Percentiles rank a stretch among this genome's conserved stretches.
These are phyloP conservation scores for Patella ulyssiponensis DNA, from an alignment of 2,888 invertebrate genomes.

Conservation along the genomic window DNA sequence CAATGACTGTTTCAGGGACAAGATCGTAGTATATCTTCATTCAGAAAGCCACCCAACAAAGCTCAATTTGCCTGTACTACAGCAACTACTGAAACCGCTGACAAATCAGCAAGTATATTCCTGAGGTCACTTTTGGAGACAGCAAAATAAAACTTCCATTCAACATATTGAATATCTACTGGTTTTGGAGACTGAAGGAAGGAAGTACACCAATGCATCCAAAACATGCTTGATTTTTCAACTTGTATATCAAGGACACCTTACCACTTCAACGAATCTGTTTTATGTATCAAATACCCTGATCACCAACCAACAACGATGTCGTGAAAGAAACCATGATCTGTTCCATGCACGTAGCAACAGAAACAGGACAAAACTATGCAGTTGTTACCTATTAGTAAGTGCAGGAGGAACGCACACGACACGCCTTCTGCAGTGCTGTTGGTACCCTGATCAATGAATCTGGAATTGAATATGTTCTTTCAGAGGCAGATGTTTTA, in stretches of 20 bases:
- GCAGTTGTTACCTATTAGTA: conserved; percentile 33
- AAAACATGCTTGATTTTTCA: conserved; percentile 21
- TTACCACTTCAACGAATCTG: conserved; percentile 29
- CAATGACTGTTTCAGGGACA: neutral
- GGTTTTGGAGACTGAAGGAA: conserved; percentile 16
- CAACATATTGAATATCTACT: conserved; percentile 4
- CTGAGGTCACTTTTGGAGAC: neutral
- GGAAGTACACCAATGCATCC: conserved; percentile 28
- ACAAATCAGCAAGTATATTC: neutral
- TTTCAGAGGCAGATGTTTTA: conserved; percentile 32
- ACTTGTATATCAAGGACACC: conserved; percentile 17
- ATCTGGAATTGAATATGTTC: conserved; percentile 23
- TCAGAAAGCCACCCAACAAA: neutral
- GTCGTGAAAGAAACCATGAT: conserved; percentile 25
- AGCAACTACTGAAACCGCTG: neutral
- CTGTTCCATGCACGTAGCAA: conserved; percentile 24
- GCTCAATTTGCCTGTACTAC: neutral
- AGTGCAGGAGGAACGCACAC: neutral
- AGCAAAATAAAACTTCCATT: neutral
- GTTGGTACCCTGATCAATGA: conserved; percentile 29
- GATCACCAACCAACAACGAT: conserved; percentile 32
- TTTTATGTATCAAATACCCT: conserved; percentile 30
- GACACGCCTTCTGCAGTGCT: conserved; percentile 28
- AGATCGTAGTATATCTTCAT: neutral
- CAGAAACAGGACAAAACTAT: conserved; percentile 30